Evolutionary conservation across 2,113 vertebrate genomes (phyloP), one percentile per base, ranked within the genome.

Genomic region (Pterocles burchelli): DNA sequence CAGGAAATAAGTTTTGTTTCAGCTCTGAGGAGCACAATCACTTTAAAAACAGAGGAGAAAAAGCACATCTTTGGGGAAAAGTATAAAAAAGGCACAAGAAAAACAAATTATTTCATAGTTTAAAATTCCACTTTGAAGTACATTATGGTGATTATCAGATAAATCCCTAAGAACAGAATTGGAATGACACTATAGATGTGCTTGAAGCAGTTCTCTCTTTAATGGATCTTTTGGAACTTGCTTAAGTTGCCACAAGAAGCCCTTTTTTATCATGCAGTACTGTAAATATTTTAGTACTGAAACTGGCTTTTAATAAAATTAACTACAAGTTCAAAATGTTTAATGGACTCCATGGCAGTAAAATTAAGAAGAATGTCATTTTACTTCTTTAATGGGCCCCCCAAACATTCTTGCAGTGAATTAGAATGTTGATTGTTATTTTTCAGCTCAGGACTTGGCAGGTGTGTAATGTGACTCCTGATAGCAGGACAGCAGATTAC

Each of bases 391-490:
- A 97, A 97, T 74, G 82, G 96, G 94, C 88, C 76, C 76, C 91
- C 1, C 28, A 93, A 95, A 96, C 94, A 97, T 97, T 97, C 97
- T 96, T 95, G 95, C 93, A 82, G 76, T 82, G 96, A 97, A 93
- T 98, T 96, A 97, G 96, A 97, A 95, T 2, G 0, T 29, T 57
- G 93, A 96, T 94, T 97, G 96, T 97, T 98, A 97, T 97, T 98
- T 98, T 98, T 97, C 95, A 98, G 97, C 97, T 98, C 95, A 96
- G 95, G 92, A 95, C 96, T 98, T 98, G 98, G 98, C 98, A 98
- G 98, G 98, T 98, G 98, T 98, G 98, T 98, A 99, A 99, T 19
- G 49, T 7, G 97, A 99, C 96, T 98, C 98, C 95, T 97, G 97
- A 98, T 98, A 98, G 97, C 97, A 98, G 97, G 97, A 97, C 96